Percentiles rank a stretch among this genome's conserved stretches.
These are phyloP conservation scores for Adelphocoris suturalis DNA, from an alignment of 2,888 invertebrate genomes.

Conservation along the genomic window DNA sequence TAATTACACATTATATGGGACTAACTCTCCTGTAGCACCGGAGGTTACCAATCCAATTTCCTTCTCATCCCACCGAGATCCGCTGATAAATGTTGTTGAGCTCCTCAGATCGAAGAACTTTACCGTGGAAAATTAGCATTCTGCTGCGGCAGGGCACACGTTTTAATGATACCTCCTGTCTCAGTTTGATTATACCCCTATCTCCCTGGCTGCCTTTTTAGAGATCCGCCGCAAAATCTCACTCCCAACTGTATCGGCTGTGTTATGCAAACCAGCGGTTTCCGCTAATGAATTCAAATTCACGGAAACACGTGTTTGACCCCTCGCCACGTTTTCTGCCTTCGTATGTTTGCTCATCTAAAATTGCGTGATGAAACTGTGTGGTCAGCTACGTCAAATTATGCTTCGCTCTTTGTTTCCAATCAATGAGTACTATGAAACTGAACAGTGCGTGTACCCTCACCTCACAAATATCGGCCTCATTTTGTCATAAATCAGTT, in stretches of 20 bases:
- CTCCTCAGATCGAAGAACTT: slow-evolving; percentile 3
- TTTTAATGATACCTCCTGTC: slow-evolving; percentile 37
- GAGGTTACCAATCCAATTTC: slow-evolving; percentile 3
- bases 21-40: neutral
- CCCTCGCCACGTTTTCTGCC: neutral
- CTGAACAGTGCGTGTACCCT: no score
- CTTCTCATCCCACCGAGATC: neutral
- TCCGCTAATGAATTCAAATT: slow-evolving; percentile 22
- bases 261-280: neutral
- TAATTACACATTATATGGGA: neutral
- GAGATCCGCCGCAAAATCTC: neutral
- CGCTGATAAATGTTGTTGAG: slow-evolving; percentile 13
- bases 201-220: neutral
- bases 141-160: slow-evolving; percentile 3
- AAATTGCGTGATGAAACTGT: no score
- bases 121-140: slow-evolving; percentile 39
- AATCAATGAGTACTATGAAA: no score
- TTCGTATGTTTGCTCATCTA: no score
- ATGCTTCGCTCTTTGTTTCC: no score
- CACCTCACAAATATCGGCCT: no score
- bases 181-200: slow-evolving; percentile 3
- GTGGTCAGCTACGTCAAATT: no score
- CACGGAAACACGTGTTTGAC: slow-evolving; percentile 29
- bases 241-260: neutral
- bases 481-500: no score